Base-by-base conservation (phyloP, 2,888 invertebrate genomes). In the Blomia tropicalis region DNA sequence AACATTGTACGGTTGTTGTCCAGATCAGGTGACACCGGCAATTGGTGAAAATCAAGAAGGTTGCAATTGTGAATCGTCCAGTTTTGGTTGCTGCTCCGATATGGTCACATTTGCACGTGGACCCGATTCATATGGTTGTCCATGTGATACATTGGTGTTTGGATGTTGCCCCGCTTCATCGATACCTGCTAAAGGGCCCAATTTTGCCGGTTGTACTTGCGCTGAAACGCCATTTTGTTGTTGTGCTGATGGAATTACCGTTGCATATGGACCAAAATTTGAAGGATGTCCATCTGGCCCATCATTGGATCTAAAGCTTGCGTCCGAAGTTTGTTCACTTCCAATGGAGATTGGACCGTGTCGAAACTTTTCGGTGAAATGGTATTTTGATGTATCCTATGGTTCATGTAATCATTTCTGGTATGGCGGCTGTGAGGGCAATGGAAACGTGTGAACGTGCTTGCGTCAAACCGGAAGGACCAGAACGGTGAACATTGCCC, bases 341-440 rank as follows among this genome's bases (percentile, higher is more conserved):
- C 64, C 66, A 2, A 68, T 66, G 41, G 66, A 68, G 44, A 58
- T 65, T 27, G 68, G 68, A 11, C 72, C 82, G 0, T 89, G 91
- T 71, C 77, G 80, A 63, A 85, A 89, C 73, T 90, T 82, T 75
- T 82, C 84, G 0, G 85, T 87, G 62, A 81, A 83, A 72, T 90
- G 87, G 84, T 90, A 80, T 81, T 92, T 83, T 71, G 89, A 91
- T 71, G 81, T 81, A 69, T 80, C 81, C 29, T 90, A 89, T 71
- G 91, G 90, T n/a, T 88, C 85, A 29, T 92, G 91, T 72, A 83
- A 86, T 0, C 78, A 86, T 32, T 91, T 91, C 77, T 90, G 89
- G 88, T 91, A 88, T 72, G 89, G 90, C 14, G 90, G 90, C 29
- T 89, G 89, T 71, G 87, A 83, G 0, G 91, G 91, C 60, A 92